These are phyloP conservation scores for Pygoscelis adeliae DNA, from an alignment of 2,113 vertebrate genomes.

Conservation along the genomic window DNA sequence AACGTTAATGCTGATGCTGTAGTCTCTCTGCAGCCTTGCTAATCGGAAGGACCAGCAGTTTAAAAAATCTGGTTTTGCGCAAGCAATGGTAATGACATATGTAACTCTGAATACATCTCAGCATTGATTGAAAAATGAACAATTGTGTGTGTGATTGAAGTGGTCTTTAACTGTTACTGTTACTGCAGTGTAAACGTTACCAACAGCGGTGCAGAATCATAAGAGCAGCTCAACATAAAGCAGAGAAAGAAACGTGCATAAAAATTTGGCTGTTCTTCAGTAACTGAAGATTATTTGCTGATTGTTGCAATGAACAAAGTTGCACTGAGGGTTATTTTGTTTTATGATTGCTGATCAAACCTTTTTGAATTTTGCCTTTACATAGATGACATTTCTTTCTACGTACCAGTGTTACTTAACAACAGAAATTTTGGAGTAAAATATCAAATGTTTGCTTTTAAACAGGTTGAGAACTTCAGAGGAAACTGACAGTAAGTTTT, in stretches of 20 bases:
- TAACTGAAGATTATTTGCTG: background rate
- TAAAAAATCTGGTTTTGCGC: background rate
- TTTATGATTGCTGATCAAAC: background rate
- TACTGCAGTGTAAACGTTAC: background rate
- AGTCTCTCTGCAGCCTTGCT: background rate
- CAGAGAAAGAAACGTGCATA: background rate
- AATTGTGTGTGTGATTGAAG: background rate
- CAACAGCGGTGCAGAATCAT: background rate
- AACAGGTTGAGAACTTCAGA: slow-evolving; percentile 72
- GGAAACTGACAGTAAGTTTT: slow-evolving; percentile 75
- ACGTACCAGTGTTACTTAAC: background rate
- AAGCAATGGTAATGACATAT: background rate
- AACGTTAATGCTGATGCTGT: background rate
- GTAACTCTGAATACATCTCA: background rate
- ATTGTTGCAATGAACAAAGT: background rate
- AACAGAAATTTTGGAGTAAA: slow-evolving; percentile 4
- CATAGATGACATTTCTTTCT: background rate
- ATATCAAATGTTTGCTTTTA: slow-evolving; percentile 47
- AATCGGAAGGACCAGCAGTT: background rate
- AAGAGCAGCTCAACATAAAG: background rate
- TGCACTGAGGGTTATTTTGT: background rate
- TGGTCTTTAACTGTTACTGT: background rate
- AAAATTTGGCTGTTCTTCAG: background rate
- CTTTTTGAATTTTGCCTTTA: background rate
- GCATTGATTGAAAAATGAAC: background rate